Evolutionary conservation across 2,113 vertebrate species (phyloP).

Genomic region (Natator depressus): DNA sequence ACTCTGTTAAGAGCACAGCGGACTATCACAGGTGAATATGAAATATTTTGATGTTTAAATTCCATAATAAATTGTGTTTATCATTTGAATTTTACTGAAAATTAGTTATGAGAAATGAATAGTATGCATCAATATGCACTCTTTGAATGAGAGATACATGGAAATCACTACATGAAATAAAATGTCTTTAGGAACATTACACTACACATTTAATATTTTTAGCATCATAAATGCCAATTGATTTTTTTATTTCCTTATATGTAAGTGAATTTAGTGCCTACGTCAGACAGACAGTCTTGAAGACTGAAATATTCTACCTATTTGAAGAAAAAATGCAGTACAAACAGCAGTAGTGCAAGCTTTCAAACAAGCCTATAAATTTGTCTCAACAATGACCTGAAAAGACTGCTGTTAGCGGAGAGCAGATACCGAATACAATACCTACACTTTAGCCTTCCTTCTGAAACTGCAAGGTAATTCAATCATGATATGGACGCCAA

Average conservation of each 20-base stretch:
- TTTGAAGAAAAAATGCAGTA: not conserved
- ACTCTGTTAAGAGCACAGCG: too few relatives aligned
- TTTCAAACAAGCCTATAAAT: not conserved
- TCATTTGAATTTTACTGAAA: not conserved
- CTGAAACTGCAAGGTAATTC: not conserved
- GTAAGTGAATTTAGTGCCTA: not conserved
- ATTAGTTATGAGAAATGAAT: not conserved
- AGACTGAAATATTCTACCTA: not conserved
- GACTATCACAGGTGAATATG: too few relatives aligned
- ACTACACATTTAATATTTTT: not conserved
- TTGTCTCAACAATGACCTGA: not conserved
- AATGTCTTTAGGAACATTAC: not conserved
- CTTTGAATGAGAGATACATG: not conserved
- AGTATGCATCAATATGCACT: not conserved
- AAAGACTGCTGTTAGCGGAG: not conserved
- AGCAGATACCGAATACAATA: not conserved
- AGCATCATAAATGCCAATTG: not conserved
- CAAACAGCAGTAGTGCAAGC: not conserved
- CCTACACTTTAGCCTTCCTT: not conserved
- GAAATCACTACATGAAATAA: not conserved
- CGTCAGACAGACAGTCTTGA: not conserved
- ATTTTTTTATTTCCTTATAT: not conserved
- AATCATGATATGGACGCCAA: not conserved
- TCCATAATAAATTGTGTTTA: too few relatives aligned
- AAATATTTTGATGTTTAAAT: too few relatives aligned